phyloP scores from a whole-genome alignment of 2,113 vertebrate genomes.

The Chloropsis hardwickii region DNA sequence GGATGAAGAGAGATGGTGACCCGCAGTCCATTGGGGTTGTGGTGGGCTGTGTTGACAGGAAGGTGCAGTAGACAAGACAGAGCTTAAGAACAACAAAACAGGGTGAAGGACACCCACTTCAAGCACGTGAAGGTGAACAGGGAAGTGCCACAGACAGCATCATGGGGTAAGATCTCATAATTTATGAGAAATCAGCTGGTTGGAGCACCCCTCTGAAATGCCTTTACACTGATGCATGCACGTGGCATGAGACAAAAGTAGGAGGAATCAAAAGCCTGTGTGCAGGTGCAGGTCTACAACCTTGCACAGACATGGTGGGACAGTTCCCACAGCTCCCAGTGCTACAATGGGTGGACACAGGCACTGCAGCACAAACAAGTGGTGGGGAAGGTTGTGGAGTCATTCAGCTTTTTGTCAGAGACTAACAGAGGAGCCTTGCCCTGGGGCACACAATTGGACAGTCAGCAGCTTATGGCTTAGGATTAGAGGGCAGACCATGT shows the following conservation, averaged over 20 bases:
- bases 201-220: background rate
- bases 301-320: background rate
- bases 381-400: background rate
- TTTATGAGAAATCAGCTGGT: background rate
- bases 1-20: background rate
- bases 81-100: background rate
- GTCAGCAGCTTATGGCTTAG: background rate
- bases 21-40: background rate
- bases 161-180: background rate
- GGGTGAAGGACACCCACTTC: background rate
- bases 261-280: background rate
- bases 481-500: background rate
- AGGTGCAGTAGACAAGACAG: background rate
- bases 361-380: background rate
- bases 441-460: background rate
- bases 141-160: background rate
- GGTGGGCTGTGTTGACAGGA: background rate
- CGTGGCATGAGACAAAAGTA: background rate
- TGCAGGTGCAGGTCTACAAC: fast-evolving
- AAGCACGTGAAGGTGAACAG: background rate
- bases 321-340: background rate
- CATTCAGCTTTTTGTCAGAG: background rate
- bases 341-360: background rate
- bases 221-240: background rate
- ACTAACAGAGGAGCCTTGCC: background rate